phyloP scores from a whole-genome alignment of 1,140 invertebrate species.

The Drusus annulatus region DNA sequence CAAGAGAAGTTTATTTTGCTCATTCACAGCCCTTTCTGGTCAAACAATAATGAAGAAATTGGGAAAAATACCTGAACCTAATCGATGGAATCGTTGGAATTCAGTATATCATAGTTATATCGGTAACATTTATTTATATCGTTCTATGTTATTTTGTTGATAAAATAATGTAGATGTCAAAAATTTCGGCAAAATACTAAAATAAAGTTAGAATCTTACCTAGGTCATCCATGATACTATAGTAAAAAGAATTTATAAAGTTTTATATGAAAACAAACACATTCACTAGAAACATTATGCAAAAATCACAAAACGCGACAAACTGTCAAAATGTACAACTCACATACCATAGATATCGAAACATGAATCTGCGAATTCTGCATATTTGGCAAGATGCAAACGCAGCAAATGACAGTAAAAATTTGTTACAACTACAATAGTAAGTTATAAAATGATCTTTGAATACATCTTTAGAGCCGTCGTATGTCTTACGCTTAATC shows the following conservation, averaged over 20 bases:
- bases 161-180: not conserved
- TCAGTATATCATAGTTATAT: too few relatives aligned
- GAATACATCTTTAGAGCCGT: too few relatives aligned
- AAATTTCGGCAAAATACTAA: not conserved
- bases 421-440: too few relatives aligned
- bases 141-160: not conserved
- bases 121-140: too few relatives aligned
- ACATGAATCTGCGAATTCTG: not conserved
- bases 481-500: too few relatives aligned
- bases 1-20: too few relatives aligned
- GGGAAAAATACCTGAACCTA: too few relatives aligned
- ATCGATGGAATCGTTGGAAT: too few relatives aligned
- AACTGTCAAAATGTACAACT: conserved; percentile 33
- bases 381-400: not conserved
- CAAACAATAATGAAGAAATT: too few relatives aligned
- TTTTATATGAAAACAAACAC: conserved; percentile 17
- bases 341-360: conserved; percentile 16
- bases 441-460: too few relatives aligned
- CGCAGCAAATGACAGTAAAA: not conserved
- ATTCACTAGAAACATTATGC: conserved; percentile 12
- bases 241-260: too few relatives aligned
- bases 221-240: conserved; percentile 38
- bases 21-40: too few relatives aligned
- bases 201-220: conserved; percentile 18
- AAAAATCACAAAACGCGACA: conserved; percentile 13